These are phyloP conservation scores for Hemitrygon akajei DNA, from an alignment of 2,797 vertebrate genomes.

Conservation along the genomic window DNA sequence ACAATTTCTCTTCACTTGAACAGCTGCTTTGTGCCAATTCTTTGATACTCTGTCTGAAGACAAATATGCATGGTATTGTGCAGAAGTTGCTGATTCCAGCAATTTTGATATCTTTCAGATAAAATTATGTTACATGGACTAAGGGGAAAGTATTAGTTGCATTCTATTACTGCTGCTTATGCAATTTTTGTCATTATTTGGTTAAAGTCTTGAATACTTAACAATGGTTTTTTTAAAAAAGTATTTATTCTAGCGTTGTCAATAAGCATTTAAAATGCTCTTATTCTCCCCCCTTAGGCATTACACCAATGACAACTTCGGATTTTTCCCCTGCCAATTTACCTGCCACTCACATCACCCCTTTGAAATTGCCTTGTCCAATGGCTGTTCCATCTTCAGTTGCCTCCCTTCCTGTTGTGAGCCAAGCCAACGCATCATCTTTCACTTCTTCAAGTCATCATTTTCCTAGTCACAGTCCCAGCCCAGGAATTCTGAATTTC, in stretches of 20 bases:
- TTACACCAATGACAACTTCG: constrained; percentile 54
- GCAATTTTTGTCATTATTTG: background rate
- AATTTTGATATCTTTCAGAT: background rate
- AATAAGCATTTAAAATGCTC: background rate
- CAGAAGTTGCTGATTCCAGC: background rate
- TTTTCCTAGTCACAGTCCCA: constrained; percentile 58
- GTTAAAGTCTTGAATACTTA: background rate
- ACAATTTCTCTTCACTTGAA: background rate
- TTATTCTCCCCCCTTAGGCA: constrained; percentile 50
- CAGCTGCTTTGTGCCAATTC: background rate
- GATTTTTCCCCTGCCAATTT: constrained; percentile 53
- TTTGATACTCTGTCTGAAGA: background rate
- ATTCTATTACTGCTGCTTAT: background rate
- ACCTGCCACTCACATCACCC: constrained; percentile 60
- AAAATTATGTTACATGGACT: background rate
- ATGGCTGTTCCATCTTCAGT: constrained; percentile 58
- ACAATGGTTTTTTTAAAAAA: background rate
- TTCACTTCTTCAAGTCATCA: constrained; percentile 47
- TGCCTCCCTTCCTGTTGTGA: constrained; percentile 57
- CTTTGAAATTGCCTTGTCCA: constrained; percentile 51
- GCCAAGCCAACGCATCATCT: constrained; percentile 43
- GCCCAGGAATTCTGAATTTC: constrained; percentile 81
- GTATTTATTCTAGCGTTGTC: background rate
- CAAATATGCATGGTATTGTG: background rate
- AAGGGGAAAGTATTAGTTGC: background rate